These are phyloP conservation scores for Anthoscopus minutus DNA, from an alignment of 2,113 vertebrate genomes.

Conservation along the genomic window DNA sequence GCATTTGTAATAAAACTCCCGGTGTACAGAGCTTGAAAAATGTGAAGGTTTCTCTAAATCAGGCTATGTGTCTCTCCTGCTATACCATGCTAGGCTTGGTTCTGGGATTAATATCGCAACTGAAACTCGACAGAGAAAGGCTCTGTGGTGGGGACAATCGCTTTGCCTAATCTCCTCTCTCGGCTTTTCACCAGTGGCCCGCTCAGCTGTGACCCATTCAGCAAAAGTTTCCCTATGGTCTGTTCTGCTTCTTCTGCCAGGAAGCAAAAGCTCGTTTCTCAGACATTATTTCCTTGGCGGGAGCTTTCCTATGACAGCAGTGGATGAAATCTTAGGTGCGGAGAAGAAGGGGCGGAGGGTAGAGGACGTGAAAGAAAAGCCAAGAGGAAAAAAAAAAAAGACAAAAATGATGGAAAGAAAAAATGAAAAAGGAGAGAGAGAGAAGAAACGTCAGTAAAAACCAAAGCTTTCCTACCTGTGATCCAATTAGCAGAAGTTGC, in stretches of 20 bases:
- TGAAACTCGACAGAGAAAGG: background rate
- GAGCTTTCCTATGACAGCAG: background rate
- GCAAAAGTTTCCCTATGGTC: slow-evolving; percentile 23
- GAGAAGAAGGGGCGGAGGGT: background rate
- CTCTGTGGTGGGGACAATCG: background rate
- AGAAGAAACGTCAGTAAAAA: background rate
- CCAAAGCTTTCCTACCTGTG: slow-evolving; percentile 63
- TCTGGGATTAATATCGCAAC: background rate
- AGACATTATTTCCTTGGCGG: background rate
- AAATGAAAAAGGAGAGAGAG: background rate
- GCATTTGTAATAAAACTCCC: background rate
- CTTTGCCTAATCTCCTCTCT: background rate
- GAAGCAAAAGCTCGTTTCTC: background rate
- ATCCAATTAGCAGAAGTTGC: slow-evolving; percentile 18
- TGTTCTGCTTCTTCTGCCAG: background rate
- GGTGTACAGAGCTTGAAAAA: background rate
- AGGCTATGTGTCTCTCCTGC: background rate
- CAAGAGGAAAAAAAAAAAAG: background rate
- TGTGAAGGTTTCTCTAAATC: background rate
- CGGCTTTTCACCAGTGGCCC: background rate
- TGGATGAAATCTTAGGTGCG: background rate
- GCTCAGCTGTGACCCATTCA: background rate
- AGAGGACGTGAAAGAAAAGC: background rate
- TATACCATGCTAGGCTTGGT: background rate
- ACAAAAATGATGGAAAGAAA: background rate